A percentile compares a stretch with the other conserved stretches of the same genome.
These are phyloP conservation scores for Morone chrysops DNA, from an alignment of 2,113 vertebrate species.

Conservation along the genomic window DNA sequence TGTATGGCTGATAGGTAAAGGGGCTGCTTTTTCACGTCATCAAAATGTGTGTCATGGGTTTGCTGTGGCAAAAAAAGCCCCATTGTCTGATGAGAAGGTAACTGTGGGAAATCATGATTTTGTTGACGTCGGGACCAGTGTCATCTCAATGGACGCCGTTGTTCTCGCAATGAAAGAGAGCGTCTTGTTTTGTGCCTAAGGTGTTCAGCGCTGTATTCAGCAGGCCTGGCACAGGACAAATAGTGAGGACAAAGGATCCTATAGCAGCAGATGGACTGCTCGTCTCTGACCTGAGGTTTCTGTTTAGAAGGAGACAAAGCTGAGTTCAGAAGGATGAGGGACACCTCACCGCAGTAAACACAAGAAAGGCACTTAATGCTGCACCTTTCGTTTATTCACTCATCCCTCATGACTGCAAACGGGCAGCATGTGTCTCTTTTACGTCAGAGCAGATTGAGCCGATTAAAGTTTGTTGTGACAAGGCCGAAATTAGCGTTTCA, in stretches of 20 bases:
- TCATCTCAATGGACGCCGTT: conserved; percentile 71
- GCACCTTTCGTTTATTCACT: conserved; percentile 12
- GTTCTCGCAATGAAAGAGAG: conserved; percentile 71
- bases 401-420: conserved; percentile 50
- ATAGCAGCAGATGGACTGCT: conserved; percentile 21
- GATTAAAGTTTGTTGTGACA: neutral
- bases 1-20: neutral
- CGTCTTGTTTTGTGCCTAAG: conserved; percentile 67
- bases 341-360: conserved; percentile 31
- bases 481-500: neutral
- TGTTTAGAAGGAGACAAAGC: conserved; percentile 26
- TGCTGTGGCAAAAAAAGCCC: conserved; percentile 48
- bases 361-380: neutral
- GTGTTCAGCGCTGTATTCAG: conserved; percentile 55
- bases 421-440: conserved; percentile 32
- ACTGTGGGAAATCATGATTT: conserved; percentile 63
- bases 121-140: conserved; percentile 58
- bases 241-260: conserved; percentile 12
- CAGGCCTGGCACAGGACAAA: conserved; percentile 35
- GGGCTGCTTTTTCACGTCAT: conserved; percentile 41
- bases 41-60: conserved; percentile 61
- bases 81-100: conserved; percentile 71
- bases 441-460: conserved; percentile 23
- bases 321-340: neutral
- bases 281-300: conserved; percentile 28